A percentile compares a stretch with the other conserved stretches of the same genome.
Conservation (phyloP, 37 sponge, comb jelly and placozoan species). For the Ephydatia muelleri region DNA sequence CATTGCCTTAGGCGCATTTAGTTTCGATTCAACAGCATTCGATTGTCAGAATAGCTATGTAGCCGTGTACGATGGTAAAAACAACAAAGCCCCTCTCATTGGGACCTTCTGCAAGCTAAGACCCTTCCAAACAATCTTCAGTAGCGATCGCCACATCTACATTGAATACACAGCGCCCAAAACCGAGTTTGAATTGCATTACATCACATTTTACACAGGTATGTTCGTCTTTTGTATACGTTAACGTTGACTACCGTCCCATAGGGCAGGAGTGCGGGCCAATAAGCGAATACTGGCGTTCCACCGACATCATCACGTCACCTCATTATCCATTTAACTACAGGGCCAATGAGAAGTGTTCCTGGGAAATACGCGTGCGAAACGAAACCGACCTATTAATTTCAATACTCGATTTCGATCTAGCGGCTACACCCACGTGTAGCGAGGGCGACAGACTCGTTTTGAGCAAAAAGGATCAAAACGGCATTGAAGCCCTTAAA, state of each 20-base stretch:
- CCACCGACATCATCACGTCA: slow-evolving; percentile 53
- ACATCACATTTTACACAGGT: slow-evolving; percentile 47
- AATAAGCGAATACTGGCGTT: slow-evolving; percentile 10
- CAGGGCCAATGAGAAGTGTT: slow-evolving; percentile 24
- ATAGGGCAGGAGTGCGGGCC: slow-evolving; percentile 59
- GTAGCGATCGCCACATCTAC: slow-evolving; percentile 35
- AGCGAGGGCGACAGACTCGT: slow-evolving; percentile 26
- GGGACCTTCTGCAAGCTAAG: slow-evolving; percentile 52
- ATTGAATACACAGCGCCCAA: slow-evolving; percentile 23
- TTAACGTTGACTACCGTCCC: neutral
- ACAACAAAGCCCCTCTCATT: neutral
- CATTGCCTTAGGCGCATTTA: slow-evolving; percentile 45
- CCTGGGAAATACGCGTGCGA: slow-evolving; percentile 27
- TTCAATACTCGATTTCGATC: slow-evolving; percentile 24
- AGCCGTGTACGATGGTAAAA: slow-evolving; percentile 30
- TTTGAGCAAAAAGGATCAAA: neutral
- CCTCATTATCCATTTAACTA: slow-evolving; percentile 65
- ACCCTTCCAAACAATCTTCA: slow-evolving; percentile 38
- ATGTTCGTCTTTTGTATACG: neutral
- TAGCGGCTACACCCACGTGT: slow-evolving; percentile 29
- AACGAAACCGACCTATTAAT: slow-evolving; percentile 15
- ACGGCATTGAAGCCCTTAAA: neutral
- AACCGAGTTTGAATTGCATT: slow-evolving; percentile 41
- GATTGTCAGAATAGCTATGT: slow-evolving; percentile 41
- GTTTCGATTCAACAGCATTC: slow-evolving; percentile 20